Percentiles rank a stretch among this genome's conserved stretches.
phyloP scores from a whole-genome alignment of 64 coral and sea anemone species.

The Porites lutea region DNA sequence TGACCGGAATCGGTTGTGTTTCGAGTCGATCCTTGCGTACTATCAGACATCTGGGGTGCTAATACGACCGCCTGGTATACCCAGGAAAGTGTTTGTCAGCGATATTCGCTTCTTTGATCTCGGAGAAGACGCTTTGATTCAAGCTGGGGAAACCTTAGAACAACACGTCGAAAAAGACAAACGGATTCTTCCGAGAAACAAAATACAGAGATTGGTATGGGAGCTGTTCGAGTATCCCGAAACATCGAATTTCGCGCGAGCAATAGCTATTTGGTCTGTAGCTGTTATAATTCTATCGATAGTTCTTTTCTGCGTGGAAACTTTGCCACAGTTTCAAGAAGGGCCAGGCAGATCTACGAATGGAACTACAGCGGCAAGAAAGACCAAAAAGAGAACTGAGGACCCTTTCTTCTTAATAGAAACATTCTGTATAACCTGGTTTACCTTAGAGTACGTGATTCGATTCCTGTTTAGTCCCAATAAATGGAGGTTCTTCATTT shows the following conservation, averaged over 20 bases:
- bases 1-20: constrained; percentile 94
- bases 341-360: constrained; percentile 13
- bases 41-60: constrained; percentile 96
- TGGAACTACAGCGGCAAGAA: background rate
- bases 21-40: constrained; percentile 96
- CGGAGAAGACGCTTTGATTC: constrained; percentile 78
- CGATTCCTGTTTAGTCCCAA: constrained; percentile 82
- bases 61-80: constrained; percentile 84
- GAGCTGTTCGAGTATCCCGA: constrained; percentile 93
- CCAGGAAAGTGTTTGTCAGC: constrained; percentile 92
- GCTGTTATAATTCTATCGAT: constrained; percentile 90
- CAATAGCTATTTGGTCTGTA: constrained; percentile 87
- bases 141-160: constrained; percentile 83
- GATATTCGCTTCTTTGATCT: constrained; percentile 97
- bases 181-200: constrained; percentile 79
- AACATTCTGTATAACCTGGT: constrained; percentile 94
- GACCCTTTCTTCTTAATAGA: constrained; percentile 80
- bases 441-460: constrained; percentile 88
- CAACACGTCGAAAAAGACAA: constrained; percentile 31
- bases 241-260: constrained; percentile 81
- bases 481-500: constrained; percentile 95
- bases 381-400: constrained; percentile 27
- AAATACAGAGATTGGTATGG: constrained; percentile 84
- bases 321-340: constrained; percentile 87
- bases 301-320: constrained; percentile 95